phyloP scores from a whole-genome alignment of 92 coral and sea anemone species.

The Porites divaricata region DNA sequence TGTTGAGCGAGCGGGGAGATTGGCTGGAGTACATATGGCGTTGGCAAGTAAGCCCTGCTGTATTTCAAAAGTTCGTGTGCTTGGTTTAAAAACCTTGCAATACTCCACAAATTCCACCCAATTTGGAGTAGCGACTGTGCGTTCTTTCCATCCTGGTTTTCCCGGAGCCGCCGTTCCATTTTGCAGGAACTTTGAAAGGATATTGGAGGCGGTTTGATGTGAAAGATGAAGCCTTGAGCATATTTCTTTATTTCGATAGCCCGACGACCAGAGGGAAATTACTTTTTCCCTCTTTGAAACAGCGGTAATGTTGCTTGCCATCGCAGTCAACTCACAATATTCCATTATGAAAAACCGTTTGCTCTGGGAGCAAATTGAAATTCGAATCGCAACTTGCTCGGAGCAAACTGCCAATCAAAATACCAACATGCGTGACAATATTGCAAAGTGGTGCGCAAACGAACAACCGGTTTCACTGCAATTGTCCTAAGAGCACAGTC shows the following conservation, averaged over 20 bases:
- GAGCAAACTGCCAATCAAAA: too few relatives aligned
- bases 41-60: constrained; percentile 12
- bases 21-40: neutral
- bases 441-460: too few relatives aligned
- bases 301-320: neutral
- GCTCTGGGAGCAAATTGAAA: too few relatives aligned
- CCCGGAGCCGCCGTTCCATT: constrained; percentile 34
- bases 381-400: too few relatives aligned
- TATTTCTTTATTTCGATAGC: too few relatives aligned
- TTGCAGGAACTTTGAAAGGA: constrained; percentile 18
- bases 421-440: too few relatives aligned
- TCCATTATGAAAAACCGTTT: too few relatives aligned
- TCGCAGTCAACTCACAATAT: too few relatives aligned
- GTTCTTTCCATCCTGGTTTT: constrained; percentile 53
- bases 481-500: too few relatives aligned
- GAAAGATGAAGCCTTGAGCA: too few relatives aligned
- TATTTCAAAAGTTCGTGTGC: constrained; percentile 34
- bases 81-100: constrained; percentile 39
- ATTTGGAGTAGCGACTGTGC: constrained; percentile 46
- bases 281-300: neutral
- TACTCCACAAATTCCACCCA: constrained; percentile 53
- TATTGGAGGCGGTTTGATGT: neutral
- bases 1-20: constrained; percentile 2
- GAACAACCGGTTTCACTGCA: too few relatives aligned
- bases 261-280: too few relatives aligned